A percentile compares a stretch with the other conserved stretches of the same genome.
Evolutionary conservation across 2,113 vertebrate species (phyloP).

Genomic region (Microcebus lehilahytsara): DNA sequence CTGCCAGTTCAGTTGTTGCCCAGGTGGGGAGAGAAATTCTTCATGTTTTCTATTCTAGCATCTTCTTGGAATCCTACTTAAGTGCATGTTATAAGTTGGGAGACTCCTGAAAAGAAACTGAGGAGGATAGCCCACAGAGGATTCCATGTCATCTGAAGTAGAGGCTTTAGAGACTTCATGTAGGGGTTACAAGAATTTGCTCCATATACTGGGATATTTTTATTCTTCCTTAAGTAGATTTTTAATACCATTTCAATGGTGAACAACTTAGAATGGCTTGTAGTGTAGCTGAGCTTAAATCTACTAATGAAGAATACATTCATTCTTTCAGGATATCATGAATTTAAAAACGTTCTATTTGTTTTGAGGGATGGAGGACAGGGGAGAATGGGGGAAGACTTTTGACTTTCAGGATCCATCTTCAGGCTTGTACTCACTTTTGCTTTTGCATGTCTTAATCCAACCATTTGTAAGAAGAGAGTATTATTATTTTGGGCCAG

Average conservation of each 20-base stretch:
- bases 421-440: not conserved
- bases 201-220: not conserved
- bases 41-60: not conserved
- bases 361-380: not conserved
- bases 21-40: not conserved
- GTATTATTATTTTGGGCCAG: not conserved
- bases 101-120: not conserved
- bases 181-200: not conserved
- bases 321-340: not conserved
- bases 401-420: not conserved
- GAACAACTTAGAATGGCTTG: not conserved
- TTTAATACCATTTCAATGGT: not conserved
- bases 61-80: not conserved
- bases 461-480: not conserved
- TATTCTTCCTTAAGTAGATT: not conserved
- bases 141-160: not conserved
- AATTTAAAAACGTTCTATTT: not conserved
- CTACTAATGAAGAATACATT: not conserved
- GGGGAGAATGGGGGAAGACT: not conserved
- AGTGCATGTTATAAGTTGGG: not conserved
- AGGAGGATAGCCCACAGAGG: not conserved
- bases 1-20: not conserved
- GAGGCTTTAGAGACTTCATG: not conserved
- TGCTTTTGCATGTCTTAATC: not conserved
- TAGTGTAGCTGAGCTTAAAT: not conserved